These are phyloP conservation scores for Ormyrus nitidulus DNA, from an alignment of 2,888 invertebrate genomes.

Conservation along the genomic window DNA sequence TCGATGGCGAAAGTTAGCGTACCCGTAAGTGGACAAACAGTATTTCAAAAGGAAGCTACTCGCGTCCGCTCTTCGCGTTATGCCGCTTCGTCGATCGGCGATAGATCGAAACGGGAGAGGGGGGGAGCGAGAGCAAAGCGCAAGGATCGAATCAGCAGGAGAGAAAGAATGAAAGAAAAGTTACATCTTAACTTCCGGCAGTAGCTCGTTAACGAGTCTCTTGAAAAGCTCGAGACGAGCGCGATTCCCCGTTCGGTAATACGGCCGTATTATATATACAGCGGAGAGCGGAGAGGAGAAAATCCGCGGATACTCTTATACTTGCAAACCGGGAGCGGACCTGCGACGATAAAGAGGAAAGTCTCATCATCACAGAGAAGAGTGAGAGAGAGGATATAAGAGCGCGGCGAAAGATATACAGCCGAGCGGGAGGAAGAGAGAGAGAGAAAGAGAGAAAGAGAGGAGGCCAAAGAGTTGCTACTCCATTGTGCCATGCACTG, in stretches of 20 bases:
- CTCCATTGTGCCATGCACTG: conserved; percentile 71
- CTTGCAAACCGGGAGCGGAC: conserved; percentile 34
- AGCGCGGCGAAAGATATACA: background rate
- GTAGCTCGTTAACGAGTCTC: conserved; percentile 59
- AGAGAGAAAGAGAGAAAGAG: conserved; percentile 4
- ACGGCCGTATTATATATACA: conserved; percentile 10
- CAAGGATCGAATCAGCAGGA: background rate
- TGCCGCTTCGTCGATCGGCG: conserved; percentile 10
- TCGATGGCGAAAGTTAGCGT: too few relatives aligned
- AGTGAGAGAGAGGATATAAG: conserved; percentile 2
- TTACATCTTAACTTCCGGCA: conserved; percentile 57
- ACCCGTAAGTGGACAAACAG: too few relatives aligned
- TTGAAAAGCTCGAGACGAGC: conserved; percentile 54
- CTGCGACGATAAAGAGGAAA: conserved; percentile 41
- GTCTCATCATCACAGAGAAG: conserved; percentile 40
- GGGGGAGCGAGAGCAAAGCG: conserved; percentile 1
- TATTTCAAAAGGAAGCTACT: too few relatives aligned
- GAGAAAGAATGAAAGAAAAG: conserved; percentile 41
- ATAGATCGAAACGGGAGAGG: conserved; percentile 14
- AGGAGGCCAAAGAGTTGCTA: conserved; percentile 69
- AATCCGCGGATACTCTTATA: conserved; percentile 42
- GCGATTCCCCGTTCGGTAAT: background rate
- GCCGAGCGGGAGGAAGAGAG: background rate
- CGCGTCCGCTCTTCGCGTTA: too few relatives aligned
- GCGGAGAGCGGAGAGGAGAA: conserved; percentile 24